Base-by-base conservation (phyloP, 1,140 invertebrate genomes). In the Zaprionus inermis region DNA sequence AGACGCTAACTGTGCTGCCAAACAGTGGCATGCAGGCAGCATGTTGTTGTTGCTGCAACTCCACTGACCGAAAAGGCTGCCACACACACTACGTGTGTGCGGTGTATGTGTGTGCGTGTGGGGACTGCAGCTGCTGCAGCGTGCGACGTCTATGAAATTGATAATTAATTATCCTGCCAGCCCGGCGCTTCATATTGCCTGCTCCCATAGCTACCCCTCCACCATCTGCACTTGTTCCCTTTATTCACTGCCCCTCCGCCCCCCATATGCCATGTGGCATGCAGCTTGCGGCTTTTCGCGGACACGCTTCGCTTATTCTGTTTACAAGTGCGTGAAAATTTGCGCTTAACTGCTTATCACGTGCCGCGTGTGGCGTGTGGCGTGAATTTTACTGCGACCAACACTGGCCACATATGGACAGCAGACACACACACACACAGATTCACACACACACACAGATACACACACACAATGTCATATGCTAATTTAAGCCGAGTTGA, bases 311-410 rank as follows among this genome's bases (percentile, higher is more conserved):
- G 82, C 67, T 86, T 86, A 86, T 88, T 86, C 66, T 86, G 82
- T 77, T 86, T 83, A 86, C 82, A 86, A 86, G 82, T 88, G 82
- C 82, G 82, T 86, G 82, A 88, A 86, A 86, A 86, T 86, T 78
- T 89, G 76, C 82, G 82, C 82, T 86, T 86, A 83, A 88, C 82
- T 86, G 82, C 82, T 82, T 85, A 85, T 85, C 82, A 85, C 82
- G 82, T 84, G 81, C 71, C 66, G 82, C 72, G 68, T 60, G 56
- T 36, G 63, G 82, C 72, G 68, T 60, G 56, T 36, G 63, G 70
- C 70, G 58, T 81, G 81, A 86, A 78, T 86, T 84, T 84, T 78
- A 84, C 81, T 84, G 82, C 55, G 79, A 51, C 72, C 76, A 16
- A 16, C 38, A 75, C 68, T 78, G 79, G 78, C 78, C 82, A 79